Percentiles rank a stretch among this genome's conserved stretches.
These are phyloP conservation scores for Ctenoplectra terminalis DNA, from an alignment of 1,140 invertebrate species.

Conservation along the genomic window DNA sequence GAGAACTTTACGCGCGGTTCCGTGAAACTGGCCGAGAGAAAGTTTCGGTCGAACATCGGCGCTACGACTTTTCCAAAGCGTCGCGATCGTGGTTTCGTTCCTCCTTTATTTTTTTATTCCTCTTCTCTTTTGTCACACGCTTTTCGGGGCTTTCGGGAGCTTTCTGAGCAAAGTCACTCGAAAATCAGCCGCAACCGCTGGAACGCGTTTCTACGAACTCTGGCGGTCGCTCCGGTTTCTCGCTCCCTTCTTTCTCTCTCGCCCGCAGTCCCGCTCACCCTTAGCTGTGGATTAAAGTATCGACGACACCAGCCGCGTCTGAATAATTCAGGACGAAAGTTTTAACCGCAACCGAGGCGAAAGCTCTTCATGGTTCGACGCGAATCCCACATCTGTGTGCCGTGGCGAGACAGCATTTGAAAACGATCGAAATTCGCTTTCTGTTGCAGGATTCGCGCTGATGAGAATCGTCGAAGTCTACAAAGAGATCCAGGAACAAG, in stretches of 20 bases:
- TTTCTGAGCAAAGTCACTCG: constrained; percentile 59
- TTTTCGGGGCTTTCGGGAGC: constrained; percentile 37
- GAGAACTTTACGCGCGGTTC: constrained; percentile 9
- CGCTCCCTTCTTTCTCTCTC: constrained; percentile 23
- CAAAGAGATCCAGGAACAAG: constrained; percentile 95
- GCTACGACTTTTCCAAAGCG: neutral
- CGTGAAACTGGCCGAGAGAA: neutral
- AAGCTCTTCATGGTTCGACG: constrained; percentile 36
- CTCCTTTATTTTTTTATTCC: neutral
- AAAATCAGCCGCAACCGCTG: constrained; percentile 47
- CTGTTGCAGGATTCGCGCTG: constrained; percentile 91
- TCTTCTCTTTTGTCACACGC: neutral
- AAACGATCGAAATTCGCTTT: constrained; percentile 54
- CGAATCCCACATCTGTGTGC: neutral
- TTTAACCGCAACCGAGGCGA: constrained; percentile 62
- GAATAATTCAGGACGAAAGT: constrained; percentile 82
- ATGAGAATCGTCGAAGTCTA: constrained; percentile 96
- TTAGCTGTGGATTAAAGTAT: constrained; percentile 79
- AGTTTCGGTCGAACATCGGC: constrained; percentile 14
- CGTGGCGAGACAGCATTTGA: neutral
- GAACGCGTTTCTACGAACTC: constrained; percentile 38
- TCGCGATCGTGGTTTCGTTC: constrained; percentile 17
- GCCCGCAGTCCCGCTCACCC: constrained; percentile 24
- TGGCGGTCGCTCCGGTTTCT: constrained; percentile 23
- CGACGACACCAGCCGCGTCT: constrained; percentile 73